These are phyloP conservation scores for Drosophila suboccidentalis DNA, from an alignment of 2,888 invertebrate species.

Conservation along the genomic window DNA sequence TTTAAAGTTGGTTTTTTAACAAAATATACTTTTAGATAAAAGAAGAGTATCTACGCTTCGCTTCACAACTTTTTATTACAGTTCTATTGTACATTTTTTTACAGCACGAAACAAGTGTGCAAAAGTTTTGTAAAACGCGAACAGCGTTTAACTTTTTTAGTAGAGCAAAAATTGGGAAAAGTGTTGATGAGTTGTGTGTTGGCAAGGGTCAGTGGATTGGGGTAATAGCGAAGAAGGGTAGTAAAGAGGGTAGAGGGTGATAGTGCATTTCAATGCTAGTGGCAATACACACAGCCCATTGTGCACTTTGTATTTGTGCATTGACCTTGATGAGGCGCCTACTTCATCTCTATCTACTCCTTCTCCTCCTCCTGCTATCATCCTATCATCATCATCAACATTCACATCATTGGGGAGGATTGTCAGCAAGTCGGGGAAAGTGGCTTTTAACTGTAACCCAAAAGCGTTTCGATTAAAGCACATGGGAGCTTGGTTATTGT, in stretches of 20 bases:
- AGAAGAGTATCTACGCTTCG: neutral
- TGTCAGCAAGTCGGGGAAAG: constrained; percentile 9
- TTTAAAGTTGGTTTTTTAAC: neutral
- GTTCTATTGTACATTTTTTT: constrained; percentile 23
- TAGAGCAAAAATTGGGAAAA: constrained; percentile 14
- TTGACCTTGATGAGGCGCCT: constrained; percentile 41
- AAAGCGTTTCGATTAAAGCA: constrained; percentile 30
- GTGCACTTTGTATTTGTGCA: constrained; percentile 44
- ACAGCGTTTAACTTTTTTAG: constrained; percentile 51
- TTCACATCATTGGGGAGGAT: neutral
- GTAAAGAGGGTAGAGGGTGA: neutral
- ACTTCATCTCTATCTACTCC: neutral
- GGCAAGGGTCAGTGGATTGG: constrained; percentile 1
- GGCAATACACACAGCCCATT: constrained; percentile 28
- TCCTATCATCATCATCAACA: constrained; percentile 7
- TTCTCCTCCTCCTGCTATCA: neutral
- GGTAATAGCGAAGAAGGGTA: neutral
- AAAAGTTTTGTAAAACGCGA: constrained; percentile 41
- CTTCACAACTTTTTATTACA: too few relatives aligned
- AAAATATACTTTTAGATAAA: neutral
- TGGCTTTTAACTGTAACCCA: constrained; percentile 38
- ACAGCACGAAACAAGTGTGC: constrained; percentile 24
- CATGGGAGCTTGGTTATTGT: neutral
- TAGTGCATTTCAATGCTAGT: constrained; percentile 28
- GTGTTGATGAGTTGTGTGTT: constrained; percentile 46